Base-by-base conservation (phyloP, 1,140 invertebrate genomes). In the Platyscapa corneri region DNA sequence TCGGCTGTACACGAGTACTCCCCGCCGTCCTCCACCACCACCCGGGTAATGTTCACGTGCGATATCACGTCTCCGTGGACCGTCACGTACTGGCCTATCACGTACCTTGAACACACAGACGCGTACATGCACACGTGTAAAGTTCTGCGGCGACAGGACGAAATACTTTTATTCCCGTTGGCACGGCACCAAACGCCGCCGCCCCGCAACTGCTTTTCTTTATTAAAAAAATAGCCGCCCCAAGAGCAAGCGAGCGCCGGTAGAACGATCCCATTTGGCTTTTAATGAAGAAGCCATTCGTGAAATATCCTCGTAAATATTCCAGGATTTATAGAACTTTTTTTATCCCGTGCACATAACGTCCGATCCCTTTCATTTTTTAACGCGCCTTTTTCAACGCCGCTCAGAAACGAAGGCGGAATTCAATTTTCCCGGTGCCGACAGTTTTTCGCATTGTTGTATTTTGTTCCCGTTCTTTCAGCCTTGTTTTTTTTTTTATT, bases 11-110 rank as follows among this genome's bases (percentile, higher is more conserved):
- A 98, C 67, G 95, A 95, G 93, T 97, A 98, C 90, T 97, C 96
- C 5, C 97, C 97, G n/a, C 97, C 97, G 90, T 98, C 97, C 90
- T 97, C 96, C 10, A 97, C 96, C 92, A 95, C 95, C 67, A 97
- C 96, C 87, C 96, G 95, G 86, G 96, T 97, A 88, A 98, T 97
- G 93, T 98, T 98, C 85, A 97, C 96, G 92, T 97, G 97, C 91
- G 96, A 97, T 90, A 97, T 96, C 85, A 97, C 96, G 92, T 97
- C 97, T 67, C 97, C 97, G 89, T 97, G 95, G 16, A 95, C 94
- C 16, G 96, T 97, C 75, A 96, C 95, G 91, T 97, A 97, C 90
- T 97, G 96, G 42, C 97, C 96, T 89, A 97, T 96, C 90, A 96
- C 95, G 90, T 97, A 96, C 91, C 96, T 97, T 93, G 64, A 92